Base-by-base conservation (phyloP, 2,113 vertebrate genomes). In the Podocnemis expansa region DNA sequence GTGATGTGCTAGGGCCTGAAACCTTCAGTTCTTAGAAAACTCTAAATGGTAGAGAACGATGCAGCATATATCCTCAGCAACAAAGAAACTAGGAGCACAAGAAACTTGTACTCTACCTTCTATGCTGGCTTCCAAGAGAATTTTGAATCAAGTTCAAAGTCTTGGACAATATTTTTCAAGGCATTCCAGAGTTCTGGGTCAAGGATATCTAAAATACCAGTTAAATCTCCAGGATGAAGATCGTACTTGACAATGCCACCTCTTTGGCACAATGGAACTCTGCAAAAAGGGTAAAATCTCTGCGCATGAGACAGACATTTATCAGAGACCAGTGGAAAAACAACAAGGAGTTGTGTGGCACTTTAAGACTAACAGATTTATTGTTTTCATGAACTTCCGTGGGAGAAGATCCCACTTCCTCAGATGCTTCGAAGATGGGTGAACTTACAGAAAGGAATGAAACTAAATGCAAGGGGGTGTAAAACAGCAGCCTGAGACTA, bases 131-230 rank as follows among this genome's bases (percentile, higher is more conserved):
- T 13, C 34, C 45, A 2, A 78, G 0, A 91, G 78, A 60, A 83
- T 90, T 93, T 84, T 16, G 55, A 38, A 93, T 90, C 43, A 52
- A 17, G 67, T 85, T 90, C 43, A 84, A 91, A 38, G 73, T 93
- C 84, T 93, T 91, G 78, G 49, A 80, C 94, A 38, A 91, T 91
- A 63, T 63, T 11, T 47, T 22, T 49, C 43, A 87, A 67, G 84
- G 2, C 3, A 79, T 38, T 93, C 63, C 63, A 34, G 52, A n/a
- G 49, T 81, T 43, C 73, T 76, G 78, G 5, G 4, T 3, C 76
- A 93, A 91, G 27, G 82, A 38, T 84, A 76, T 85, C 70, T 90
- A 93, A 85, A 29, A 47, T 29, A 34, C 60, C 31, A 12, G 12
- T 12, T 63, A 63, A 63, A 34, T 63, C 13, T 87, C 52, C 47